These are phyloP conservation scores for Apogon hyalosoma DNA, from an alignment of 2,797 vertebrate genomes.

Conservation along the genomic window DNA sequence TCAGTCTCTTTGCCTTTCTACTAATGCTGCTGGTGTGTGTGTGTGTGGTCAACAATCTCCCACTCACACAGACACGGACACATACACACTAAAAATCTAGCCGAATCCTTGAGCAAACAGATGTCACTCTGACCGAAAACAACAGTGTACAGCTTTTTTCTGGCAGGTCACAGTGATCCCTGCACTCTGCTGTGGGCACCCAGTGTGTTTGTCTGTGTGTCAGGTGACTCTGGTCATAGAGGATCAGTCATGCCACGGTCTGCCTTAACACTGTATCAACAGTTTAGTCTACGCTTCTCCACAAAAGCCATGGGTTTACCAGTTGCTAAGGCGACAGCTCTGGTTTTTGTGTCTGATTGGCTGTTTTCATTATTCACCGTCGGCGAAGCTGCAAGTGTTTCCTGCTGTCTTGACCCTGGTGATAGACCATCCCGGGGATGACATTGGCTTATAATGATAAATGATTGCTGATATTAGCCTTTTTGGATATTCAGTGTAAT, in stretches of 20 bases:
- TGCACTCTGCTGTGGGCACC: constrained; percentile 10
- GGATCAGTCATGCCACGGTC: constrained; percentile 35
- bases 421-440: background rate
- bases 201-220: constrained; percentile 22
- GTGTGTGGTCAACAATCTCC: constrained; percentile 24
- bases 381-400: constrained; percentile 5
- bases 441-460: background rate
- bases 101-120: constrained; percentile 52
- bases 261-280: constrained; percentile 64
- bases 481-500: background rate
- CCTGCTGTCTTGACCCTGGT: constrained; percentile 18
- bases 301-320: constrained; percentile 48
- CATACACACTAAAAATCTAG: constrained; percentile 17
- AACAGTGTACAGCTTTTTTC: constrained; percentile 27
- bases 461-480: background rate
- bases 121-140: constrained; percentile 62
- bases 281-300: constrained; percentile 65
- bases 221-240: constrained; percentile 41
- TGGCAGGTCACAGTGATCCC: constrained; percentile 53
- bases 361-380: constrained; percentile 28
- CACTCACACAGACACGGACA: background rate
- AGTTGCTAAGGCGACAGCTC: constrained; percentile 53
- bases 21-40: constrained; percentile 29
- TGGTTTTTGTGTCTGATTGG: constrained; percentile 30
- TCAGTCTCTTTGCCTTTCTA: constrained; percentile 37